phyloP scores from a whole-genome alignment of 2,888 invertebrate species.

The Trisateles emortualis region DNA sequence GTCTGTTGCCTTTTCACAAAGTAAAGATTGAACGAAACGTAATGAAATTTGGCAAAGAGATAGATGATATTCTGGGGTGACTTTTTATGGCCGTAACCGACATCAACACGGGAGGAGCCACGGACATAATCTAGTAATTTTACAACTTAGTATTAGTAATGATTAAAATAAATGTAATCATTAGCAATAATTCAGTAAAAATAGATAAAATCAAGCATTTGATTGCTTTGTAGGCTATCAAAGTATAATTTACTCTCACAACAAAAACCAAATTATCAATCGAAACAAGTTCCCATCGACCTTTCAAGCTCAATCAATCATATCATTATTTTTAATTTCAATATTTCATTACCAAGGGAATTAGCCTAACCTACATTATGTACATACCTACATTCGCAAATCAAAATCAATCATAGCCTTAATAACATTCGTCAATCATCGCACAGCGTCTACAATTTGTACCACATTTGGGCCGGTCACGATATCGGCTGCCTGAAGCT shows the following conservation, averaged over 20 bases:
- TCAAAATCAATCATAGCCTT: constrained; percentile 28
- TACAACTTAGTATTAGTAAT: no score
- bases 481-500: constrained; percentile 43
- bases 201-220: not conserved
- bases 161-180: no score
- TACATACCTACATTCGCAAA: constrained; percentile 31
- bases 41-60: no score
- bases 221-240: not conserved
- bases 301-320: constrained; percentile 11
- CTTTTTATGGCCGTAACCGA: no score
- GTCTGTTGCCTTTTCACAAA: no score
- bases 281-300: not conserved
- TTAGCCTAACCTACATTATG: constrained; percentile 27
- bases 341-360: constrained; percentile 11
- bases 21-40: no score
- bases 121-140: no score
- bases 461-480: constrained; percentile 54
- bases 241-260: not conserved
- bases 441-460: constrained; percentile 51
- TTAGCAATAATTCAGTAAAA: not conserved
- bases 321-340: constrained; percentile 15
- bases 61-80: no score
- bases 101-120: no score
- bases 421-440: constrained; percentile 35
- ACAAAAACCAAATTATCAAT: constrained; percentile 1